Percentiles rank a stretch among this genome's conserved stretches.
Conservation (phyloP, 2,797 vertebrate species). For the Otolemur crassicaudatus region DNA sequence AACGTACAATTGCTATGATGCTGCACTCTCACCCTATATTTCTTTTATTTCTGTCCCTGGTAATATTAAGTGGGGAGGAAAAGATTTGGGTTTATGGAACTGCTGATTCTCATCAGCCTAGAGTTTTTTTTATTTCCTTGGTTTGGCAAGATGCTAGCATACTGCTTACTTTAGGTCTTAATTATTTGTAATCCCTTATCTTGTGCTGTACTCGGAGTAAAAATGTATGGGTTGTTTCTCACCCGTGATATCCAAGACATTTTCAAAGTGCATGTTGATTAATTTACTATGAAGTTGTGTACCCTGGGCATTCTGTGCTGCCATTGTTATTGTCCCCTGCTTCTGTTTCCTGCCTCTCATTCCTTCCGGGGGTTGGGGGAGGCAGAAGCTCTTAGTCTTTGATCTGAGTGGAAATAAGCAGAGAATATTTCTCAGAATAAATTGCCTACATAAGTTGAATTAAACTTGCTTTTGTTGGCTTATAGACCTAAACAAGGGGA, state of each 20-base stretch:
- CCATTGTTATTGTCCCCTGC: neutral
- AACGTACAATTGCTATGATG: neutral
- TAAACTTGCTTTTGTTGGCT: neutral
- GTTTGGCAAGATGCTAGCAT: neutral
- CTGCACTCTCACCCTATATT: neutral
- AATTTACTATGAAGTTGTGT: slow-evolving; percentile 18
- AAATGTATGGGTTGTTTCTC: neutral
- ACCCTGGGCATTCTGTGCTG: neutral
- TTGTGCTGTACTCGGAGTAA: neutral
- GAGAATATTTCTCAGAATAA: neutral
- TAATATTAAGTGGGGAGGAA: neutral
- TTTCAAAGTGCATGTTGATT: neutral
- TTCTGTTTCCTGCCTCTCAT: neutral
- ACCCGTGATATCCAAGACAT: neutral
- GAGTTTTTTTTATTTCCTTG: neutral
- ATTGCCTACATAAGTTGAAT: neutral
- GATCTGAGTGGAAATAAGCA: neutral
- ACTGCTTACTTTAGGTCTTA: neutral
- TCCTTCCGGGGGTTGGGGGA: neutral
- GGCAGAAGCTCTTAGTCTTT: neutral
- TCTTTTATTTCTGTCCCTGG: neutral
- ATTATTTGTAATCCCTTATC: slow-evolving; percentile 27
- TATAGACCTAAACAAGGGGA: neutral
- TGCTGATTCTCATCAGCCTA: slow-evolving; percentile 16
- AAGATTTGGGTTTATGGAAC: slow-evolving; percentile 1